These are phyloP conservation scores for Pachycephus smyrnensis DNA, from an alignment of 2,888 invertebrate species.

Conservation along the genomic window DNA sequence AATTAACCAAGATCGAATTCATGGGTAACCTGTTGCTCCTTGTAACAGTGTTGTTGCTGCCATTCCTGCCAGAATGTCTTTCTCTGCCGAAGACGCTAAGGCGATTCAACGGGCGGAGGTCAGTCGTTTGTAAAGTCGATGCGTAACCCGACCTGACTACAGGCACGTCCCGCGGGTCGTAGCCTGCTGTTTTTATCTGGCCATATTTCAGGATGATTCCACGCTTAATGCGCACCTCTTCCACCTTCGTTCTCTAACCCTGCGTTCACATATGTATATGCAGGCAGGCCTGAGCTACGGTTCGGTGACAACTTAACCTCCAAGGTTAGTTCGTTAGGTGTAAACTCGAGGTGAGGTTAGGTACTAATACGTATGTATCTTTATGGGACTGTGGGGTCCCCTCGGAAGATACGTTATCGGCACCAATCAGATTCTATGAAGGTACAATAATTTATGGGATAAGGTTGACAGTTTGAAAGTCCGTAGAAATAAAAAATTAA, in stretches of 20 bases:
- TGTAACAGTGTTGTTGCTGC: constrained; percentile 12
- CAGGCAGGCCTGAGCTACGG: constrained; percentile 17
- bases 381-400: not conserved
- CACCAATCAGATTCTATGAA: not conserved
- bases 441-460: not conserved
- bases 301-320: constrained; percentile 57
- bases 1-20: constrained; percentile 8
- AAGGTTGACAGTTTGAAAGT: not conserved
- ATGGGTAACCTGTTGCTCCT: constrained; percentile 7
- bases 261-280: not conserved
- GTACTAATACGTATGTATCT: not conserved
- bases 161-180: constrained; percentile 54
- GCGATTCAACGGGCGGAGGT: constrained; percentile 42
- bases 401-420: not conserved
- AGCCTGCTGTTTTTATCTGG: constrained; percentile 65
- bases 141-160: constrained; percentile 62
- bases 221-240: constrained; percentile 26
- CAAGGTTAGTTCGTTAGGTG: not conserved
- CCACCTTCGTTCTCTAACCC: constrained; percentile 24
- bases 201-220: constrained; percentile 65
- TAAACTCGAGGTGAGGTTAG: not conserved
- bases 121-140: constrained; percentile 59
- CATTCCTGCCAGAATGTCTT: constrained; percentile 24
- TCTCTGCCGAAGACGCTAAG: constrained; percentile 29
- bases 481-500: not conserved